These are phyloP conservation scores for Caenorhabditis sp. DNA, from an alignment of 2,888 invertebrate species.

Conservation along the genomic window DNA sequence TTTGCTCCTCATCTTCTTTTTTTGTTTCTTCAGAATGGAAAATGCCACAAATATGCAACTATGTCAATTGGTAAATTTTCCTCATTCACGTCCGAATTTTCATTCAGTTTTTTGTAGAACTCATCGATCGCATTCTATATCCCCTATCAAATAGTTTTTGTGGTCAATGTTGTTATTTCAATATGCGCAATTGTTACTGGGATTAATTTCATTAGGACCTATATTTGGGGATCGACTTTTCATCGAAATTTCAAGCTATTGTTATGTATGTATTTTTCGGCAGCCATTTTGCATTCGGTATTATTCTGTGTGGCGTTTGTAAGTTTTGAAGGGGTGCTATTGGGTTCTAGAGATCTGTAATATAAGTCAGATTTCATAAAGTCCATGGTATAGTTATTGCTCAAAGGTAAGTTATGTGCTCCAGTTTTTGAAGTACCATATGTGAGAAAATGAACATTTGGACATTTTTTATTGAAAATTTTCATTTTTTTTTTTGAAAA, in stretches of 20 bases:
- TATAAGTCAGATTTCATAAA: too few species aligned
- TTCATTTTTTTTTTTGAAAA: too few species aligned
- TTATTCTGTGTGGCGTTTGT: conserved; percentile 23
- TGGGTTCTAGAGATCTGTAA: too few species aligned
- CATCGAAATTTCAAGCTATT: conserved; percentile 38
- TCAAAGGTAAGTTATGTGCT: too few species aligned
- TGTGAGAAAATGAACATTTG: too few species aligned
- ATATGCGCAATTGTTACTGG: conserved; percentile 27
- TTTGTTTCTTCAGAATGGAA: background rate
- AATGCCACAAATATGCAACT: background rate
- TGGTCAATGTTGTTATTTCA: conserved; percentile 8
- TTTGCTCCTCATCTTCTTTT: background rate
- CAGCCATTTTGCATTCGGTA: conserved; percentile 25
- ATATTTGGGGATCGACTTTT: conserved; percentile 32
- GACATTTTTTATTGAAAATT: too few species aligned
- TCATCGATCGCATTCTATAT: background rate
- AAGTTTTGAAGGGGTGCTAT: too few species aligned
- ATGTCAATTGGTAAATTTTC: background rate
- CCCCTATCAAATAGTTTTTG: conserved; percentile 1
- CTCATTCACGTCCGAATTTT: background rate
- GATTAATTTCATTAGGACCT: conserved; percentile 24
- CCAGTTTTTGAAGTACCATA: too few species aligned
- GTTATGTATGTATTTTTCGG: conserved; percentile 29
- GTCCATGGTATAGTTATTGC: too few species aligned
- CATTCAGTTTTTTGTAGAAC: background rate